Evolutionary conservation across 2,797 vertebrate genomes (phyloP).

Genomic region (Urosaurus nigricauda): DNA sequence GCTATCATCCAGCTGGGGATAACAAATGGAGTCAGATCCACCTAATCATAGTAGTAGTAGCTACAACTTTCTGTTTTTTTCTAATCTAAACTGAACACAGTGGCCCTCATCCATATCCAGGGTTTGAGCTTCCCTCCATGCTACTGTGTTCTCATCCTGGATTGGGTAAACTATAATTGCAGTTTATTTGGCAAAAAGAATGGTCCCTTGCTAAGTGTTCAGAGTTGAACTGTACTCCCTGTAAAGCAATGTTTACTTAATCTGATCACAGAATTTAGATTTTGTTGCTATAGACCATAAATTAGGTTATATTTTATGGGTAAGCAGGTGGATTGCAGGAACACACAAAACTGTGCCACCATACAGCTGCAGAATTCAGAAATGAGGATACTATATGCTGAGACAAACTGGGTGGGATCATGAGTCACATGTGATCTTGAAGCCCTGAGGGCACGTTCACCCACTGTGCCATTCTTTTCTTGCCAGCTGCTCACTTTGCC

Average conservation of each 20-base stretch:
- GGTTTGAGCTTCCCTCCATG: background rate
- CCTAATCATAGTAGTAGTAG: background rate
- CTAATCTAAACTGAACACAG: background rate
- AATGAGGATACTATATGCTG: background rate
- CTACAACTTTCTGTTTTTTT: background rate
- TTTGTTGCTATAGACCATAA: background rate
- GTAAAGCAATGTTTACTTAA: background rate
- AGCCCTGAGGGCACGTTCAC: background rate
- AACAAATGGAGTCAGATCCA: too few species aligned
- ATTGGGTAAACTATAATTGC: background rate
- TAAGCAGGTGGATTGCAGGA: too few species aligned
- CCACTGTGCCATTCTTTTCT: background rate
- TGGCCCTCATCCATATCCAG: background rate
- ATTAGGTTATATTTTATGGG: background rate
- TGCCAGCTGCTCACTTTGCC: constrained; percentile 19
- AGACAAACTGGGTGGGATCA: too few species aligned
- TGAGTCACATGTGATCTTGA: background rate
- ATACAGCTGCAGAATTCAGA: background rate
- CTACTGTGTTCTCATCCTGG: background rate
- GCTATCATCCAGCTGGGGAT: too few species aligned
- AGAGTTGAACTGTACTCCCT: background rate
- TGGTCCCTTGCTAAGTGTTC: background rate
- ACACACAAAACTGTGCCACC: too few species aligned
- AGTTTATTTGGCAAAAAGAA: background rate
- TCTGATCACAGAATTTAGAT: background rate